These are phyloP conservation scores for Dipodomys stephensi DNA, from an alignment of 2,113 vertebrate species.

Conservation along the genomic window DNA sequence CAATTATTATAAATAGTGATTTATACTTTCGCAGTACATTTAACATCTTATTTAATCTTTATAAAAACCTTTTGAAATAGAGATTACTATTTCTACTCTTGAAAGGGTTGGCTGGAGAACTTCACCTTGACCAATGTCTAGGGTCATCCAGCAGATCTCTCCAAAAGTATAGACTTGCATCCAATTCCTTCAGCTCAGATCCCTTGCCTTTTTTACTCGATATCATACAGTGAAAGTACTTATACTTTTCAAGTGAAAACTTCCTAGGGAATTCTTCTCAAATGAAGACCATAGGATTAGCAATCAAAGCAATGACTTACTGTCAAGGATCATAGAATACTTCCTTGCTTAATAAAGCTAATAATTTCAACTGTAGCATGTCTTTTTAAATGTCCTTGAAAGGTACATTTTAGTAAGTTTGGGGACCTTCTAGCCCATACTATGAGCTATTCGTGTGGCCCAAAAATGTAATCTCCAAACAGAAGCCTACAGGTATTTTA, in stretches of 20 bases:
- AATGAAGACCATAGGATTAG: not conserved
- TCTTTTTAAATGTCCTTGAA: conserved; percentile 9
- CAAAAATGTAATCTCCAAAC: conserved; percentile 32
- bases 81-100: not conserved
- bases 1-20: not conserved
- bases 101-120: not conserved
- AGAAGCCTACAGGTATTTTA: not conserved
- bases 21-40: not conserved
- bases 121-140: not conserved
- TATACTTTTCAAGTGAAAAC: not conserved
- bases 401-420: not conserved
- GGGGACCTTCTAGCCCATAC: not conserved
- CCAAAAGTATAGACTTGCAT: not conserved
- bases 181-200: not conserved
- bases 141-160: not conserved
- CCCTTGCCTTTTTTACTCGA: not conserved
- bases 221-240: not conserved
- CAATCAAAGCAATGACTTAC: conserved; percentile 3
- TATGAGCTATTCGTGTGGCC: not conserved
- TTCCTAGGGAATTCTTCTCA: not conserved
- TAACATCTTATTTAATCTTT: not conserved
- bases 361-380: not conserved
- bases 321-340: not conserved
- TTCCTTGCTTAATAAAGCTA: not conserved
- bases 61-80: not conserved